These are phyloP conservation scores for Ornithoptera alexandrae DNA, from an alignment of 2,888 invertebrate genomes.

Conservation along the genomic window DNA sequence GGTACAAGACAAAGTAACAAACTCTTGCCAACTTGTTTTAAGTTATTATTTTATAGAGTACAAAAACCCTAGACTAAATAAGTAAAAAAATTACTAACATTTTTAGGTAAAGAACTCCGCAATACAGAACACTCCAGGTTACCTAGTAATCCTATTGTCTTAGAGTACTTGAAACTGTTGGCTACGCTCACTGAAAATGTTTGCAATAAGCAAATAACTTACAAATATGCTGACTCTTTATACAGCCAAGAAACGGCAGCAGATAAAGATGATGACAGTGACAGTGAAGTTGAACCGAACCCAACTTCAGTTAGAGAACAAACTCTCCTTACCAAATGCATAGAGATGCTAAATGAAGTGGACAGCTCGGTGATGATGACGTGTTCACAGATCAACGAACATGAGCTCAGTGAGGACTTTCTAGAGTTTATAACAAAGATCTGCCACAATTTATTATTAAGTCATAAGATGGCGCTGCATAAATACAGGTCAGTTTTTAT, in stretches of 20 bases:
- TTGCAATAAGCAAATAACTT: constrained; percentile 67
- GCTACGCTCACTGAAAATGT: constrained; percentile 68
- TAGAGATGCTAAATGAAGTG: constrained; percentile 84
- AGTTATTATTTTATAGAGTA: not conserved
- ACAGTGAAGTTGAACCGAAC: constrained; percentile 76
- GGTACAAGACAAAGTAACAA: too few relatives aligned
- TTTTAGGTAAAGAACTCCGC: constrained; percentile 68
- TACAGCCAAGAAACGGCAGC: constrained; percentile 69
- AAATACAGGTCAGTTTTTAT: constrained; percentile 84
- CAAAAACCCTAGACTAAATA: not conserved
- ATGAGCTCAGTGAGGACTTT: constrained; percentile 74
- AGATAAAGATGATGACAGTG: constrained; percentile 80
- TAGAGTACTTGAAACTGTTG: constrained; percentile 68
- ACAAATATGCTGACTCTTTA: constrained; percentile 71
- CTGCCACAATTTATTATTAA: constrained; percentile 90
- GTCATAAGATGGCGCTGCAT: constrained; percentile 89
- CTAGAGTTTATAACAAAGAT: constrained; percentile 86
- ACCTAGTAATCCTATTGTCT: constrained; percentile 75
- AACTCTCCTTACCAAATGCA: constrained; percentile 75
- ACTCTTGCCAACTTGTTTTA: too few relatives aligned
- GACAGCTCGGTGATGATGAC: constrained; percentile 63
- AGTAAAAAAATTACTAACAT: not conserved
- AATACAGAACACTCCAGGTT: constrained; percentile 75
- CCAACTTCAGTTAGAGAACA: constrained; percentile 71
- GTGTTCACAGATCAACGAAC: constrained; percentile 75